Conservation (phyloP, 1,140 invertebrate genomes). For the Idris sp. region DNA sequence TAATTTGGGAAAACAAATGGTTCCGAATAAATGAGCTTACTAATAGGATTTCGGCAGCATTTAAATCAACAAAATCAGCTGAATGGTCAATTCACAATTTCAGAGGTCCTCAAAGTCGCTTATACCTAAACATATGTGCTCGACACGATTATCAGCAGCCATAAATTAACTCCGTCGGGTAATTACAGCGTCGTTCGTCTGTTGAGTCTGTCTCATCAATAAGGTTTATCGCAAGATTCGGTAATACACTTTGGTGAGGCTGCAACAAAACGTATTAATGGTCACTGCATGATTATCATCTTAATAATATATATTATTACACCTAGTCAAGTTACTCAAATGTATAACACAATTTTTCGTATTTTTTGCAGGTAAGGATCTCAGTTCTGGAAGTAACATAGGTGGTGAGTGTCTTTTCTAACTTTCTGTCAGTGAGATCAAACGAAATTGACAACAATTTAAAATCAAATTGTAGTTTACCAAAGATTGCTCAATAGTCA, state of each 20-base stretch:
- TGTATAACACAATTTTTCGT: constrained; percentile 28
- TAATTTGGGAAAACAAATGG: no score
- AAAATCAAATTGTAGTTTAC: no score
- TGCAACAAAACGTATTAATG: constrained; percentile 39
- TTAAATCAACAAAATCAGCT: background rate
- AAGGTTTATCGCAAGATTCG: constrained; percentile 58
- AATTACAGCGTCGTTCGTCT: constrained; percentile 56
- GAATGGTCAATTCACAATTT: constrained; percentile 43
- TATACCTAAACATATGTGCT: constrained; percentile 45
- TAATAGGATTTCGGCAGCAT: constrained; percentile 24
- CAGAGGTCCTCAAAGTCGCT: constrained; percentile 28
- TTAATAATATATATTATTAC: constrained; percentile 21
- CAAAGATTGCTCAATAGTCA: no score
- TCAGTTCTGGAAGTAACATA: constrained; percentile 76
- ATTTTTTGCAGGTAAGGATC: constrained; percentile 78
- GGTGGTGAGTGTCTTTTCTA: constrained; percentile 76
- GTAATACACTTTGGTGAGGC: constrained; percentile 42
- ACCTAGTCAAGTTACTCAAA: constrained; percentile 8
- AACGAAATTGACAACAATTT: background rate
- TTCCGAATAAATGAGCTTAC: constrained; percentile 16
- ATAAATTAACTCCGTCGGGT: constrained; percentile 44
- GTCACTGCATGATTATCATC: no score
- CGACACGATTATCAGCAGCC: constrained; percentile 43
- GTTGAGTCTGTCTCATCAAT: constrained; percentile 55
- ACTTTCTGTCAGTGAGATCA: constrained; percentile 18